Conservation (phyloP, 2,888 invertebrate species). For the Sabatieria punctata region DNA sequence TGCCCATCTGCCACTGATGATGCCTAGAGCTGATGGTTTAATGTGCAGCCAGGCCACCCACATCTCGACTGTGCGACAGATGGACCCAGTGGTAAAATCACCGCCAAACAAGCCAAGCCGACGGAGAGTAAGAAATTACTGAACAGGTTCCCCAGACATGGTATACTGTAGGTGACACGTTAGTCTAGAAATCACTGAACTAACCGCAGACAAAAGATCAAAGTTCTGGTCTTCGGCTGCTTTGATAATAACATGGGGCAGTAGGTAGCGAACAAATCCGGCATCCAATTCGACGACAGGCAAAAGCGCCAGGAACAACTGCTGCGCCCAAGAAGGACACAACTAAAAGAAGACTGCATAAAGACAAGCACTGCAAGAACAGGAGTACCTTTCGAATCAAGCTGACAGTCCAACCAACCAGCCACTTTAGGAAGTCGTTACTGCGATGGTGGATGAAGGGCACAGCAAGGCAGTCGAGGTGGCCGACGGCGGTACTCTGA, state of each 20-base stretch:
- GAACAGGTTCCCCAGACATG: too few relatives aligned
- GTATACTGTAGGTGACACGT: too few relatives aligned
- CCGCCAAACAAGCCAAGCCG: too few relatives aligned
- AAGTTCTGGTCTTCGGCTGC: constrained; percentile 3
- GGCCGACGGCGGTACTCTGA: not conserved
- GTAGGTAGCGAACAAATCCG: constrained; percentile 5
- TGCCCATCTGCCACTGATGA: too few relatives aligned
- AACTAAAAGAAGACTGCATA: not conserved
- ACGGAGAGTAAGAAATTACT: too few relatives aligned
- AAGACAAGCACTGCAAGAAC: not conserved
- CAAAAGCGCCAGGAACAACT: not conserved
- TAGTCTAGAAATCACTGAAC: too few relatives aligned
- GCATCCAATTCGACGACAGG: not conserved
- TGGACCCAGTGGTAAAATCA: too few relatives aligned
- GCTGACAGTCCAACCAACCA: not conserved
- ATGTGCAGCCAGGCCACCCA: too few relatives aligned
- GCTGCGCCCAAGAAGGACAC: not conserved
- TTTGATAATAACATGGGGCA: constrained; percentile 8
- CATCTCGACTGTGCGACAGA: too few relatives aligned
- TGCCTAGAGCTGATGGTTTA: too few relatives aligned
- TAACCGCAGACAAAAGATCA: too few relatives aligned
- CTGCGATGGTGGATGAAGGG: not conserved
- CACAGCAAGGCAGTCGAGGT: too few relatives aligned
- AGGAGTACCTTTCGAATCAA: not conserved
- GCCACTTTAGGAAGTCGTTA: not conserved